Evolutionary conservation across 2,797 vertebrate genomes (phyloP).

Genomic region (Craterocephalus amniculus): DNA sequence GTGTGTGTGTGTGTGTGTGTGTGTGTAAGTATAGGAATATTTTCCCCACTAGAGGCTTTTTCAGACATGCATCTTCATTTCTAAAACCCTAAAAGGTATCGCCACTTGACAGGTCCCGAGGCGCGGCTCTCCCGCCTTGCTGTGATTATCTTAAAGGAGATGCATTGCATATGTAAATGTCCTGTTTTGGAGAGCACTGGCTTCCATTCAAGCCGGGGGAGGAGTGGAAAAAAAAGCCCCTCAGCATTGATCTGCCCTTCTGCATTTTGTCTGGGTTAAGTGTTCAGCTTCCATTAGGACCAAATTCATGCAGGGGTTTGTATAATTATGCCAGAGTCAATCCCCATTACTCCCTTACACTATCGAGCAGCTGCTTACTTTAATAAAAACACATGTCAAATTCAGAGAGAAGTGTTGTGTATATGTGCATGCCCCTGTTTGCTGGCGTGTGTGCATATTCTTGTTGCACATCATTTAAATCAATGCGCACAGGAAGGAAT

Average conservation of each 20-base stretch:
- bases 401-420: conserved; percentile 74
- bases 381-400: conserved; percentile 93
- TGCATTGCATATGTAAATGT: conserved; percentile 75
- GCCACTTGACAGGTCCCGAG: conserved; percentile 50
- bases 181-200: conserved; percentile 57
- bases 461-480: conserved; percentile 77
- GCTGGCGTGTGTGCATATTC: conserved; percentile 39
- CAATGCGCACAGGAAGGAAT: conserved; percentile 82
- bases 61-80: conserved; percentile 72
- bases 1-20: not conserved
- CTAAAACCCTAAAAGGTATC: conserved; percentile 42
- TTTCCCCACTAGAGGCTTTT: conserved; percentile 41
- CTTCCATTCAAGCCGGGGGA: conserved; percentile 60
- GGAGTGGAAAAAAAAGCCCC: conserved; percentile 68
- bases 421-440: conserved; percentile 31
- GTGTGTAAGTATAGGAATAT: not conserved
- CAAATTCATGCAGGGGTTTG: conserved; percentile 90
- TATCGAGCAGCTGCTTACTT: conserved; percentile 96
- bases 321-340: conserved; percentile 96
- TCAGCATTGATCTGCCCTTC: conserved; percentile 84
- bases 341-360: conserved; percentile 94
- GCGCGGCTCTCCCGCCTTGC: conserved; percentile 48
- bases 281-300: conserved; percentile 90
- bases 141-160: conserved; percentile 77
- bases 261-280: conserved; percentile 79